Evolutionary conservation across 2,797 vertebrate genomes (phyloP), one percentile per base, ranked within the genome.

Genomic region (Philypnodon macrostomus): DNA sequence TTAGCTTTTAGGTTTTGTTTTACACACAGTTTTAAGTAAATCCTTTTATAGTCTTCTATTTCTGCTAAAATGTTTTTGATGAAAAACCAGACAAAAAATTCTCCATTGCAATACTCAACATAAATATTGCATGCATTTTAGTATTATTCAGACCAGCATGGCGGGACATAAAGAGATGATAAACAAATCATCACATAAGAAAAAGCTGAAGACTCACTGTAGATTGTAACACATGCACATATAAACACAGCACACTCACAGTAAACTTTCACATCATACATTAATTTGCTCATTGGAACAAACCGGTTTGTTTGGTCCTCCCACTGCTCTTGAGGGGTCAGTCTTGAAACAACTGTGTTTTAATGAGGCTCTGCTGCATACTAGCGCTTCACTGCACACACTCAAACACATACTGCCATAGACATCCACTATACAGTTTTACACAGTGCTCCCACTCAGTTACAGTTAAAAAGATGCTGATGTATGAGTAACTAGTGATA

Each of bases 401-500:
- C 24, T 34, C 44, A 47, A 30, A 58, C 27, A 15, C 45, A 23
- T 21, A 39, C 34, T 45, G 51, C 37, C 55, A 26, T 40, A 63
- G 49, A 65, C 53, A 66, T 45, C 41, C 44, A 51, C 63, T 40
- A 29, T 33, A 27, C 62, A 23, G n/a, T n/a, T n/a, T n/a, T n/a
- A 26, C 21, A 57, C 59, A 27, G 37, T 16, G 59, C 71, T 81
- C 80, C 81, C 67, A 84, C 83, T 81, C 79, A 67, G 57, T 57
- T 41, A 61, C 60, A 62, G 63, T 73, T 73, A 70, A 83, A 83
- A 84, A 81, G 69, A 80, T 79, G 80, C 77, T 80, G 77, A 81
- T 80, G 71, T 77, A 68, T 73, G 80, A 81, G 70, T 81, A 83
- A 83, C 73, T 75, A 73, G 55, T 56, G 68, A 76, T 79, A 78